Conservation (phyloP, 2,888 invertebrate species). For the Rhopalosiphum nymphaeae region DNA sequence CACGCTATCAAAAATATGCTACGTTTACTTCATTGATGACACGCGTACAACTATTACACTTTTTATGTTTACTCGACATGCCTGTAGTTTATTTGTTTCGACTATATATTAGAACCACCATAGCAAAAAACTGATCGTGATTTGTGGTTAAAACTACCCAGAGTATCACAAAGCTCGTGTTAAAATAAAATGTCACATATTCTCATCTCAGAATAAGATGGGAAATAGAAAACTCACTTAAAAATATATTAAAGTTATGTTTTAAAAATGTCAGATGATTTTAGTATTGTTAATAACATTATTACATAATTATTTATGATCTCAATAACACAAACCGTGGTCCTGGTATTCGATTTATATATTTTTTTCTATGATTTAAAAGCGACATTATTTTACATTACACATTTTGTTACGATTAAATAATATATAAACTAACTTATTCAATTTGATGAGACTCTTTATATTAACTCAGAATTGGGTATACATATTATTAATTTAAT, state of each 20-base stretch:
- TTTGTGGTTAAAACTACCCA: not conserved
- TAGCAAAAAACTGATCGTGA: not conserved
- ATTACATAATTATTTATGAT: too few relatives aligned
- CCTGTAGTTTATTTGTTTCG: not conserved
- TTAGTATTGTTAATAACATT: too few relatives aligned
- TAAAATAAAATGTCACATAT: not conserved
- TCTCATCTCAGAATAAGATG: not conserved
- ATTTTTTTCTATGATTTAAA: too few relatives aligned
- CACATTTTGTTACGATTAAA: not conserved
- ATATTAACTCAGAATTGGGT: not conserved
- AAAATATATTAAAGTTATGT: not conserved
- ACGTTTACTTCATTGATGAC: too few relatives aligned
- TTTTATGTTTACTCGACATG: not conserved
- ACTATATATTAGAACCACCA: not conserved
- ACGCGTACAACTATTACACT: not conserved
- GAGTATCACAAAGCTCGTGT: not conserved
- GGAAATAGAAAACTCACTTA: not conserved
- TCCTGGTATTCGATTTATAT: too few relatives aligned
- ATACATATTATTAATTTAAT: not conserved
- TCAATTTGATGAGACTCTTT: not conserved
- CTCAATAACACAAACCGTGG: too few relatives aligned
- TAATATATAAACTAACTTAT: not conserved
- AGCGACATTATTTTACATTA: not conserved
- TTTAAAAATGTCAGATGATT: too few relatives aligned
- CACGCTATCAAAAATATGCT: too few relatives aligned